A percentile compares a stretch with the other conserved stretches of the same genome.
These are phyloP conservation scores for Dromiciops gliroides DNA, from an alignment of 2,113 vertebrate genomes.

Conservation along the genomic window DNA sequence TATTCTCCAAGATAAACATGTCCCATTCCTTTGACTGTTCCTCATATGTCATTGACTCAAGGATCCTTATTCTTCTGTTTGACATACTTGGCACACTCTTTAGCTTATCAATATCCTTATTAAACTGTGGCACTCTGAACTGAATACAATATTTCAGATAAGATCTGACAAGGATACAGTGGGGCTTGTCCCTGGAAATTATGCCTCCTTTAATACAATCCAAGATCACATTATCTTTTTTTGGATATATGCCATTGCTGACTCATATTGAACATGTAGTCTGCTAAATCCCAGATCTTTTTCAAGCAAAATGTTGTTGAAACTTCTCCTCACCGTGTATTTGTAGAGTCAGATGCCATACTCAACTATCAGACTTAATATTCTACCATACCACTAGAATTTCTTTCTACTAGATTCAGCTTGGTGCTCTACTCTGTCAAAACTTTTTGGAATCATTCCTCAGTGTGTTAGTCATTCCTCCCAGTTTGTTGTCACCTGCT, in stretches of 20 bases:
- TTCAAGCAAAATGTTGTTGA: neutral
- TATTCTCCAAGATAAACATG: neutral
- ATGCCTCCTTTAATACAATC: neutral
- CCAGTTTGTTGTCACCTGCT: neutral
- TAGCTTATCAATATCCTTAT: neutral
- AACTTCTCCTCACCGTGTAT: neutral
- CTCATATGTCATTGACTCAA: neutral
- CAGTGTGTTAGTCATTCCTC: neutral
- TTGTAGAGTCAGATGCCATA: neutral
- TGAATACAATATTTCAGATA: neutral
- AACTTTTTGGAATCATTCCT: neutral
- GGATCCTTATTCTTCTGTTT: neutral
- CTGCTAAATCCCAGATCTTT: neutral
- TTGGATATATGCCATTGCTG: neutral
- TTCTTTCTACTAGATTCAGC: neutral
- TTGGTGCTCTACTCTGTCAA: neutral
- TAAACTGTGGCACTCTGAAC: neutral
- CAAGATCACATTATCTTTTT: neutral
- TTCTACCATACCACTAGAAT: neutral
- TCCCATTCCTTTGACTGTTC: neutral
- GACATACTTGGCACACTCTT: neutral
- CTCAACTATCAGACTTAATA: neutral
- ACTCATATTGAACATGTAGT: neutral
- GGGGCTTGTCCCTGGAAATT: neutral
- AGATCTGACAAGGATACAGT: neutral